Conservation (phyloP, 1,140 invertebrate genomes). For the Gryllus bimaculatus region DNA sequence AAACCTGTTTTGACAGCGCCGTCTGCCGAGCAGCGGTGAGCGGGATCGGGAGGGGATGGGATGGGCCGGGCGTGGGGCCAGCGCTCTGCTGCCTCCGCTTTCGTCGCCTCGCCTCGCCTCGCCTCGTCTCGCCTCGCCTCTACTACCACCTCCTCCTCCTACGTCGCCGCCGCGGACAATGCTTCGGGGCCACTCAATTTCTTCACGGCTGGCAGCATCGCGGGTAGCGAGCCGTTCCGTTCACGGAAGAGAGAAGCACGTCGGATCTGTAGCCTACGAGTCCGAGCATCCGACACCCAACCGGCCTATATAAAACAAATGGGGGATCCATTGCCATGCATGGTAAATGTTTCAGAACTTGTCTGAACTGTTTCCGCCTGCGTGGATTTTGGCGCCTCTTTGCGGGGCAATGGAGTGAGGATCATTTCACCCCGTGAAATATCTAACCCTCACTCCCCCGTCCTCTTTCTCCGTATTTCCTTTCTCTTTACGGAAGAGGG, state of each 20-base stretch:
- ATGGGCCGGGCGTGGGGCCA: too few relatives aligned
- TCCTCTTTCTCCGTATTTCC: background rate
- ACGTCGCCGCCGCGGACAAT: background rate
- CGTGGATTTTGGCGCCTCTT: slow-evolving; percentile 22
- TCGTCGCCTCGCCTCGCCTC: too few relatives aligned
- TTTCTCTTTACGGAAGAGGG: background rate
- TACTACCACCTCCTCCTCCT: background rate
- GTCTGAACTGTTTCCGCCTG: slow-evolving; percentile 20
- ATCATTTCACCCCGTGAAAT: slow-evolving; percentile 22
- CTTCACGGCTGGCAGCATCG: background rate
- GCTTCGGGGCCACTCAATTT: background rate
- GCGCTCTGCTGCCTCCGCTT: too few relatives aligned
- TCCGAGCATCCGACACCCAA: background rate
- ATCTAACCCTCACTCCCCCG: background rate
- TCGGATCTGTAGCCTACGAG: background rate
- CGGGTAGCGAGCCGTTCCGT: background rate
- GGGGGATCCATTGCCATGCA: slow-evolving; percentile 20
- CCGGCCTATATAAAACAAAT: slow-evolving; percentile 19
- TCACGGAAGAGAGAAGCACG: background rate
- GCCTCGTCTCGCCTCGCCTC: background rate
- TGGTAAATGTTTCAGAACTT: slow-evolving; percentile 21
- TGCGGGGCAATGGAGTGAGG: slow-evolving; percentile 21
- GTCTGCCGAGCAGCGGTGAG: background rate
- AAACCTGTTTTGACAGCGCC: background rate
- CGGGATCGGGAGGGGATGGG: background rate